These are phyloP conservation scores for Platypus cylindrus DNA, from an alignment of 2,888 invertebrate genomes.

Conservation along the genomic window DNA sequence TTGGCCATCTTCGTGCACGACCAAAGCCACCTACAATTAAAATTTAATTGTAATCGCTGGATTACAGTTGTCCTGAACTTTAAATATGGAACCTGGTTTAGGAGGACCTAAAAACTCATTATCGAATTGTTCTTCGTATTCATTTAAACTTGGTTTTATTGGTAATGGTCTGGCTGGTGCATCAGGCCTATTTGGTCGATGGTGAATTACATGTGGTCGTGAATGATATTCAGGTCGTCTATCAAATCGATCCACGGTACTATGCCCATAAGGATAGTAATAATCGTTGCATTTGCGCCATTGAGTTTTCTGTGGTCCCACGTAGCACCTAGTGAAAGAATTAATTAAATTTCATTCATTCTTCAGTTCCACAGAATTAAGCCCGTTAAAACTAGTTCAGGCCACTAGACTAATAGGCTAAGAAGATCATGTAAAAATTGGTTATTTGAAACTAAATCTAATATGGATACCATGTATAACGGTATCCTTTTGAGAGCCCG, in stretches of 20 bases:
- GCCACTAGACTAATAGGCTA: neutral
- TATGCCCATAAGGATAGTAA: slow-evolving; percentile 52
- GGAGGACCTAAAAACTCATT: slow-evolving; percentile 38
- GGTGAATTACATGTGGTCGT: slow-evolving; percentile 21
- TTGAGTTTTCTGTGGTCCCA: slow-evolving; percentile 63
- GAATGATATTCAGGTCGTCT: slow-evolving; percentile 10
- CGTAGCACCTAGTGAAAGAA: slow-evolving; percentile 75
- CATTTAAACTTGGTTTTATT: slow-evolving; percentile 32
- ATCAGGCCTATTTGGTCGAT: slow-evolving; percentile 27
- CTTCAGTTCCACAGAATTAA: neutral
- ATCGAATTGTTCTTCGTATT: slow-evolving; percentile 33
- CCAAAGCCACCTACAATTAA: slow-evolving; percentile 32
- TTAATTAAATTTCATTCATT: neutral
- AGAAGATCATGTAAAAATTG: neutral
- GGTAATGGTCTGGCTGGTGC: slow-evolving; percentile 32
- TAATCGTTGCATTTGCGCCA: slow-evolving; percentile 81
- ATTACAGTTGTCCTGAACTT: too few species aligned
- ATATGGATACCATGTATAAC: slow-evolving; percentile 59
- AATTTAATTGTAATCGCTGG: too few species aligned
- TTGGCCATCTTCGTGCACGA: slow-evolving; percentile 52
- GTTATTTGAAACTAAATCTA: neutral
- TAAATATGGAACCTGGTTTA: slow-evolving; percentile 33
- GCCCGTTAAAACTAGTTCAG: too few species aligned
- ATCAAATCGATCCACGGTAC: slow-evolving; percentile 21
- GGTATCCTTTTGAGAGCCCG: slow-evolving; percentile 70